Evolutionary conservation across 2,113 vertebrate species (phyloP), one percentile per base, ranked within the genome.

Genomic region (Pelobates fuscus): DNA sequence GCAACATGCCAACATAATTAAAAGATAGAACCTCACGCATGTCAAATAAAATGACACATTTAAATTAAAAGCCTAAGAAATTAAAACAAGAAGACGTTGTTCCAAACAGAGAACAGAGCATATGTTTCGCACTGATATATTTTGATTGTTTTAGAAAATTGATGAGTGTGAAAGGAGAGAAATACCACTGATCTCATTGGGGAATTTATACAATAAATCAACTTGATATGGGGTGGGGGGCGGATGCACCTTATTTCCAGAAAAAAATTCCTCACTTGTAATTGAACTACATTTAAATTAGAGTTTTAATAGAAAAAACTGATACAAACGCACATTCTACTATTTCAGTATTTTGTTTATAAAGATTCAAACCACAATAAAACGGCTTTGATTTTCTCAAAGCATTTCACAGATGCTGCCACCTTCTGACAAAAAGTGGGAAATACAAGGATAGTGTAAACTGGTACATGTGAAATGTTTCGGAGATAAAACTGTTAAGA

Each of bases 361-460:
- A 37, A 37, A 37, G 10, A 37, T 6, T 37, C 5, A 37, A 32
- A 32, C 30, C 5, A 37, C 32, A 37, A 37, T 37, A 37, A 37
- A 49, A 49, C 15, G 1, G 10, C 44, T 18, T 14, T 49, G 44
- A 17, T 49, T 49, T 3, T 49, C 2, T 8, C 12, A 49, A 49
- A 18, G 44, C 44, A 12, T 89, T 86, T 92, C 88, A 85, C 86
- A 86, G 82, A 84, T 91, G 87, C 91, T 92, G 91, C 91, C 91
- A 92, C 86, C 89, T 84, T 89, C 90, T 90, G 91, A 88, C 88
- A 30, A 83, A 68, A 77, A 25, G 20, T 46, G 73, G 89, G 76
- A 88, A 92, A 84, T 54, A 72, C 91, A 92, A 78, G 78, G 44
- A 12, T 17, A 49, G 10, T 49, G 17, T 17, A 18, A 49, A 49